phyloP scores from a whole-genome alignment of 2,113 vertebrate species.

The Murina feae region DNA sequence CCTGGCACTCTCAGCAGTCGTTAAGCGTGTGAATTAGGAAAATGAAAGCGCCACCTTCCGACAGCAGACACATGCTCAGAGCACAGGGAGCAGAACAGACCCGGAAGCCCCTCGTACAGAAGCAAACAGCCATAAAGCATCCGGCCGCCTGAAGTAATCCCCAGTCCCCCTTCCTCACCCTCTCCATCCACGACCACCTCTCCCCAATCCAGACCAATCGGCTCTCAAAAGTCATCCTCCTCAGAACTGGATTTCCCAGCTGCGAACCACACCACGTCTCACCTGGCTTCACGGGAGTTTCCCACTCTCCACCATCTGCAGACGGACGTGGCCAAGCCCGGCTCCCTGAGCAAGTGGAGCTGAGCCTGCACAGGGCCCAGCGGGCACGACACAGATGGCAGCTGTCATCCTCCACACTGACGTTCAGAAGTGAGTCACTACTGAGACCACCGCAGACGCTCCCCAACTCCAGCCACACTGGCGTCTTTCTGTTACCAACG shows the following conservation, averaged over 20 bases:
- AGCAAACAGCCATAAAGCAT: not conserved
- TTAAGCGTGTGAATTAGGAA: not conserved
- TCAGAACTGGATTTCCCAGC: not conserved
- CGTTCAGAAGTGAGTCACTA: not conserved
- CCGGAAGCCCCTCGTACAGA: not conserved
- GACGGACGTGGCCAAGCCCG: not conserved
- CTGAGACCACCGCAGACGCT: not conserved
- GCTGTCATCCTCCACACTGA: not conserved
- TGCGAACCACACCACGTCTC: not conserved
- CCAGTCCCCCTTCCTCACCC: not conserved
- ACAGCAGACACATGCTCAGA: not conserved
- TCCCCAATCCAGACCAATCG: not conserved
- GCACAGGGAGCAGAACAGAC: not conserved
- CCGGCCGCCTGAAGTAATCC: not conserved
- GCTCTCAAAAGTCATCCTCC: not conserved
- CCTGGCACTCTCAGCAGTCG: not conserved
- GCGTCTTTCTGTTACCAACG: not conserved
- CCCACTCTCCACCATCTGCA: not conserved
- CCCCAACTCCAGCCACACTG: not conserved
- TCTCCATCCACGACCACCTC: not conserved
- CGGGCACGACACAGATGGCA: not conserved
- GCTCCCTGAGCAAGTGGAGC: not conserved
- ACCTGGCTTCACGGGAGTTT: not conserved
- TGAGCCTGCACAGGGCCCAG: not conserved
- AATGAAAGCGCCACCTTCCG: not conserved